Percentiles rank a stretch among this genome's conserved stretches.
Evolutionary conservation across 2,113 vertebrate species (phyloP).

Genomic region (Saguinus imperator): DNA sequence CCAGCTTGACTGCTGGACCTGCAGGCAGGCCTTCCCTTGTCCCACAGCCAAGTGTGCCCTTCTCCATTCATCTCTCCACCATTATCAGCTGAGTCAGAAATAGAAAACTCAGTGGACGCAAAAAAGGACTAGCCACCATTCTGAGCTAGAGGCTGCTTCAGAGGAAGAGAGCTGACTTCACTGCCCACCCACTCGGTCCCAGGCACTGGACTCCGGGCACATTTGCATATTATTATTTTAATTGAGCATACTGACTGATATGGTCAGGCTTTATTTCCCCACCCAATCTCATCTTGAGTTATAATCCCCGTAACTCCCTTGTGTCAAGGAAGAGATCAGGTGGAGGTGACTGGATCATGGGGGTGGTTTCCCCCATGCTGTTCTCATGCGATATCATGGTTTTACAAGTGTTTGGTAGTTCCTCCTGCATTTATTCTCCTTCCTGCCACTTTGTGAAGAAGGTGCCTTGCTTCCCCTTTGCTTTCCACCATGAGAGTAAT

Average conservation of each 20-base stretch:
- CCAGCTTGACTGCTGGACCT: not conserved
- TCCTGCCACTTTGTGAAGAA: no score
- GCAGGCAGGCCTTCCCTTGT: not conserved
- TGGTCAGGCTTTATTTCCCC: no score
- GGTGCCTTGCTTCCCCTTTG: no score
- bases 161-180: not conserved
- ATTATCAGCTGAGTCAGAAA: not conserved
- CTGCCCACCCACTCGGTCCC: not conserved
- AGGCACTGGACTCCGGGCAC: not conserved
- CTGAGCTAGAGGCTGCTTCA: not conserved
- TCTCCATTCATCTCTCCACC: constrained; percentile 6
- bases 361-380: no score
- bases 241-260: not conserved
- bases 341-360: no score
- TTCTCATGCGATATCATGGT: no score
- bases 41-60: constrained; percentile 47
- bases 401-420: no score
- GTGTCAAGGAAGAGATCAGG: no score
- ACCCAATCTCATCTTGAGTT: no score
- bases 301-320: no score
- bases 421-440: no score
- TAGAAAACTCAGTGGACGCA: not conserved
- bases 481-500: no score
- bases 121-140: not conserved
- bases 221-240: not conserved